Evolutionary conservation across 2,113 vertebrate genomes (phyloP).

Genomic region (Phyllopteryx taeniolatus): DNA sequence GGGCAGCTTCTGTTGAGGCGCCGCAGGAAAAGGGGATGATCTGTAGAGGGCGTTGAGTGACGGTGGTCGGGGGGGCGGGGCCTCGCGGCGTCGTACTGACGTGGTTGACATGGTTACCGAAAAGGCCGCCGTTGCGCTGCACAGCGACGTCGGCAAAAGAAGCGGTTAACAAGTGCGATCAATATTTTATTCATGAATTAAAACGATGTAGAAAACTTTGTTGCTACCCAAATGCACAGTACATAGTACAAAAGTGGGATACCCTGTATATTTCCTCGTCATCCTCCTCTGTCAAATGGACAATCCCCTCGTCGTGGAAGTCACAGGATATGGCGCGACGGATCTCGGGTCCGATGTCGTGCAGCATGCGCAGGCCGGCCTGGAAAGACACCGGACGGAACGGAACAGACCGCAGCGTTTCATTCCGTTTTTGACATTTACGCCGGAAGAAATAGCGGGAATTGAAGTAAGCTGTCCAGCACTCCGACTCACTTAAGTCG

Average conservation of each 20-base stretch:
- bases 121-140: conserved; percentile 91
- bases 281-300: conserved; percentile 84
- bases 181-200: too few relatives aligned
- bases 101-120: conserved; percentile 92
- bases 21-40: conserved; percentile 83
- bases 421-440: too few relatives aligned
- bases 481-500: too few relatives aligned
- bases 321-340: conserved; percentile 97
- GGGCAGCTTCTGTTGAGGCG: conserved; percentile 68
- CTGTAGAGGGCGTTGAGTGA: conserved; percentile 91
- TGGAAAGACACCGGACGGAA: conserved; percentile 69
- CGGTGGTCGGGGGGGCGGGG: conserved; percentile 84
- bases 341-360: conserved; percentile 98
- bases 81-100: conserved; percentile 81
- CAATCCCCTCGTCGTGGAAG: conserved; percentile 92
- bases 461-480: too few relatives aligned
- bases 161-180: background rate
- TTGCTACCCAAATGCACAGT: background rate
- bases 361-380: conserved; percentile 96
- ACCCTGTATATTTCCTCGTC: conserved; percentile 94
- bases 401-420: background rate
- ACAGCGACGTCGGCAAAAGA: conserved; percentile 29
- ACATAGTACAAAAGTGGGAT: conserved; percentile 41
- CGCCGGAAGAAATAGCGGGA: too few relatives aligned
- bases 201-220: too few relatives aligned